A percentile compares a stretch with the other conserved stretches of the same genome.
Conservation (phyloP, 2,797 vertebrate species). For the Carcharodon carcharias region DNA sequence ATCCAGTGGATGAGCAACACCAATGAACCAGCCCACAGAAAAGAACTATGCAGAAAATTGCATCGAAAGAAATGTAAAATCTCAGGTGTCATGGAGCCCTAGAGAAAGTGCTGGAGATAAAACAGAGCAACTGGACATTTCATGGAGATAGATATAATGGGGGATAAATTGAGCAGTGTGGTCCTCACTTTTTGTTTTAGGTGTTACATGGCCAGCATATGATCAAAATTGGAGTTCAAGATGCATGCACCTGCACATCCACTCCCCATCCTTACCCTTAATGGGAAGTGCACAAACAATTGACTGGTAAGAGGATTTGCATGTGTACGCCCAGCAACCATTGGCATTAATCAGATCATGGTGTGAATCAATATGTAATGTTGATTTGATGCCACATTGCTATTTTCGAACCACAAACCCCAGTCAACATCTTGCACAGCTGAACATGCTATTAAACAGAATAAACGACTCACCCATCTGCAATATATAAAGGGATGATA, state of each 20-base stretch:
- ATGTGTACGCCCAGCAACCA: neutral
- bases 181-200: neutral
- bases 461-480: neutral
- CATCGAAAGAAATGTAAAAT: neutral
- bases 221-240: too few relatives aligned
- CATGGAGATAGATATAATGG: neutral
- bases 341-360: neutral
- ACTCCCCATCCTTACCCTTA: too few relatives aligned
- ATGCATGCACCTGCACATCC: too few relatives aligned
- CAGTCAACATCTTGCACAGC: too few relatives aligned
- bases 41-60: neutral
- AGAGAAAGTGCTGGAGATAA: neutral
- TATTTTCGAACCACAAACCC: too few relatives aligned
- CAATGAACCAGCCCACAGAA: neutral
- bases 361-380: neutral
- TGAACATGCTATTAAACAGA: neutral
- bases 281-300: too few relatives aligned
- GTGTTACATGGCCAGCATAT: too few relatives aligned
- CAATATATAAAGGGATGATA: neutral
- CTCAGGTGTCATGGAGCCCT: neutral
- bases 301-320: neutral
- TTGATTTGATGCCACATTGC: neutral
- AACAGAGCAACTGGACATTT: neutral
- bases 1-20: neutral
- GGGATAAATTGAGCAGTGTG: neutral